Evolutionary conservation across 2,888 invertebrate genomes (phyloP).

Genomic region (Ormyrus labotus): DNA sequence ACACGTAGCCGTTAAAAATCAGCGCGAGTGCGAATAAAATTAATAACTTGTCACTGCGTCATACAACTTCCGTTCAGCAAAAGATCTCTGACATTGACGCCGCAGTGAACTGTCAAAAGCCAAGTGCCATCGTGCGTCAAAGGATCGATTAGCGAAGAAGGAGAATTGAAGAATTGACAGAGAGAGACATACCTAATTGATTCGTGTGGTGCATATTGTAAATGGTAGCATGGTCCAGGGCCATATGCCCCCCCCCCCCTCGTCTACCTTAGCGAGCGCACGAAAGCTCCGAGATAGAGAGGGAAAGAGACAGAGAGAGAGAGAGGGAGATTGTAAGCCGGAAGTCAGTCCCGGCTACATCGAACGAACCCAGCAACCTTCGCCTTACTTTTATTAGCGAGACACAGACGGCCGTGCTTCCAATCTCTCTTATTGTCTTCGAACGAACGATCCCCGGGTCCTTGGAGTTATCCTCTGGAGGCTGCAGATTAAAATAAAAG

Average conservation of each 20-base stretch:
- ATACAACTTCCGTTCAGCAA: too few relatives aligned
- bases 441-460: neutral
- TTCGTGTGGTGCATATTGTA: constrained; percentile 73
- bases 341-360: constrained; percentile 15
- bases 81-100: too few relatives aligned
- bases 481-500: constrained; percentile 34
- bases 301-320: too few relatives aligned
- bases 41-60: too few relatives aligned
- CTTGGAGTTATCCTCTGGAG: constrained; percentile 55
- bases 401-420: neutral
- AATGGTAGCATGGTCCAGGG: constrained; percentile 72
- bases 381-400: neutral
- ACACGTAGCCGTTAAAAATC: too few relatives aligned
- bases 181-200: constrained; percentile 69
- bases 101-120: too few relatives aligned
- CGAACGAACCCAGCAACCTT: neutral
- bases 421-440: constrained; percentile 10
- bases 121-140: neutral
- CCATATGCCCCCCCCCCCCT: constrained; percentile 66
- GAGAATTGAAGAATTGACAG: neutral
- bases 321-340: neutral
- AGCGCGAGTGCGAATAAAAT: too few relatives aligned
- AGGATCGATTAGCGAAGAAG: neutral
- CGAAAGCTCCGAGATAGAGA: too few relatives aligned
- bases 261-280: constrained; percentile 3